Evolutionary conservation across 2,113 vertebrate species (phyloP).

Genomic region (Cyrtonyx montezumae): DNA sequence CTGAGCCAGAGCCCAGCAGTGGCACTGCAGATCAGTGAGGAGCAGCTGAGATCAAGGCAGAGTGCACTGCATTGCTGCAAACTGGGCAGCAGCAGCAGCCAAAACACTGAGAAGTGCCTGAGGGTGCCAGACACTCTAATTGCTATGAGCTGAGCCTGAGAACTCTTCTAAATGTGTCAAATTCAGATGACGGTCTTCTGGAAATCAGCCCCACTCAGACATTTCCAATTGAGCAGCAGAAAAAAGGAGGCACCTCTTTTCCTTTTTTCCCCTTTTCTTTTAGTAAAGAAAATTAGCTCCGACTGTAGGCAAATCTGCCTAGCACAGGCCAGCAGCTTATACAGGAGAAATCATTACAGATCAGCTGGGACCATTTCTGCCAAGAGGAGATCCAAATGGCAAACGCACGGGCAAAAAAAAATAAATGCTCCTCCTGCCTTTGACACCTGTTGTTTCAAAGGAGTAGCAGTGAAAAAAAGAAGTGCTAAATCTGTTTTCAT

Average conservation of each 20-base stretch:
- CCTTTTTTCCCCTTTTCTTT: not conserved
- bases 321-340: not conserved
- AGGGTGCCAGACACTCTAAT: not conserved
- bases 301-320: rapidly evolving
- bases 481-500: not conserved
- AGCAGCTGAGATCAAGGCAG: not conserved
- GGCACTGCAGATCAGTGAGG: rapidly evolving
- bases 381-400: not conserved
- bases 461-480: not conserved
- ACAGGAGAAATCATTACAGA: not conserved
- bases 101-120: not conserved
- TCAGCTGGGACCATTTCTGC: not conserved
- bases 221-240: not conserved
- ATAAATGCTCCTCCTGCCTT: rapidly evolving
- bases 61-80: rapidly evolving
- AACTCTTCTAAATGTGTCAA: not conserved
- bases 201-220: not conserved
- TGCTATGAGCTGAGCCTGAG: not conserved
- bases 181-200: not conserved
- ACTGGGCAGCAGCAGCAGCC: not conserved
- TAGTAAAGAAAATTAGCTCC: not conserved
- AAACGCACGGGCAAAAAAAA: not conserved
- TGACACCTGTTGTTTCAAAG: not conserved
- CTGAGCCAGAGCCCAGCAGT: not conserved
- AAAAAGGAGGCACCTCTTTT: not conserved